Conservation (phyloP, 2,888 invertebrate species). For the Cosmia pyralina region DNA sequence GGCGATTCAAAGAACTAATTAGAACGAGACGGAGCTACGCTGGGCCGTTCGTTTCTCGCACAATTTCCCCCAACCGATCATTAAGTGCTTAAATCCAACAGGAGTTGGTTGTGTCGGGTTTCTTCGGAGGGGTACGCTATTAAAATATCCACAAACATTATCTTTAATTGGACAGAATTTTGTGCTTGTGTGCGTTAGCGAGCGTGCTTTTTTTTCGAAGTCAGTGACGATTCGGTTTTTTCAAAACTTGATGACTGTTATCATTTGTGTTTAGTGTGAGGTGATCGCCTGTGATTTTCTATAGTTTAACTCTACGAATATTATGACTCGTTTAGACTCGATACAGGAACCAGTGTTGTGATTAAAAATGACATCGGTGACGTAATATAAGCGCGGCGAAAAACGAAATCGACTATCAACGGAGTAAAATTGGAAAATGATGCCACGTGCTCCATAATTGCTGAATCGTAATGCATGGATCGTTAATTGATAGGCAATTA, state of each 20-base stretch:
- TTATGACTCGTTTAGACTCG: conserved; percentile 63
- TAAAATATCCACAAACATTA: conserved; percentile 91
- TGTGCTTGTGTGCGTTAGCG: conserved; percentile 87
- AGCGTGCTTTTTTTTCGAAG: conserved; percentile 80
- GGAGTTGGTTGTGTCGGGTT: conserved; percentile 90
- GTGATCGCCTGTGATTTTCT: conserved; percentile 81
- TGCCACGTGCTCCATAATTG: conserved; percentile 85
- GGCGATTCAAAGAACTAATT: conserved; percentile 82
- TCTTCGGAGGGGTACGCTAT: conserved; percentile 89
- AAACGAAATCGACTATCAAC: conserved; percentile 64
- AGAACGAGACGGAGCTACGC: conserved; percentile 82
- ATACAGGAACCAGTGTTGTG: conserved; percentile 68
- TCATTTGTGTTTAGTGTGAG: conserved; percentile 85
- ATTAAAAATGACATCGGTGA: conserved; percentile 87
- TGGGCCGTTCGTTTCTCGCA: conserved; percentile 89
- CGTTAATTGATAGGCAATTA: conserved; percentile 84
- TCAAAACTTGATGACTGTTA: conserved; percentile 87
- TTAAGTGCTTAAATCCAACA: conserved; percentile 90
- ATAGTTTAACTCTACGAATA: conserved; percentile 63
- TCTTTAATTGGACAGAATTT: conserved; percentile 90
- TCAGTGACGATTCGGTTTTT: conserved; percentile 87
- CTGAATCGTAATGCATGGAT: conserved; percentile 80
- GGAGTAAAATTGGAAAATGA: conserved; percentile 78
- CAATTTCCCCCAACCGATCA: conserved; percentile 90
- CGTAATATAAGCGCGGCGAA: conserved; percentile 74